Evolutionary conservation across 2,888 invertebrate species (phyloP), one percentile per base, ranked within the genome.

Genomic region (Busseola fusca): DNA sequence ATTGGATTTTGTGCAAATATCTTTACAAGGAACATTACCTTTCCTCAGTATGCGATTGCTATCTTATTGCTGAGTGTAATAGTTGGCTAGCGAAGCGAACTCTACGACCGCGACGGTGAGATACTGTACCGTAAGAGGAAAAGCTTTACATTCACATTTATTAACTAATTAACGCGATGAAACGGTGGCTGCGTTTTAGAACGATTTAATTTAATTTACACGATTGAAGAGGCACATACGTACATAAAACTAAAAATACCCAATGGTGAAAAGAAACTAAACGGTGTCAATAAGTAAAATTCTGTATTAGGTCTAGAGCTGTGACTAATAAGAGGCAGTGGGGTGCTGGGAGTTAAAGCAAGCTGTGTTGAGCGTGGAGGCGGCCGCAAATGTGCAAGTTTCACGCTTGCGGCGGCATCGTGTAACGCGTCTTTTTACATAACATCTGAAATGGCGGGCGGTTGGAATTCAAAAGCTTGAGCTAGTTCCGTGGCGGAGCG

Each of bases 381-480:
- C 81, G 71, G 82, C 82, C 83, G 86, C 85, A 87, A 88, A 85
- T 86, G 89, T 88, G 87, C 87, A 88, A 90, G 87, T 89, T 89
- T 87, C 80, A 85, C 86, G 86, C 85, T 84, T 68, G 82, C 84
- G 81, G 87, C 79, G 74, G 71, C 76, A 80, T 82, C 80, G 71
- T 78, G 80, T 81, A 79, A 80, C 86, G 84, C 84, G 90, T 87
- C 91, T 91, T 92, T 92, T 92, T 87, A 88, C 85, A 85, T 86
- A 85, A 83, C 82, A 85, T 80, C 87, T 88, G 82, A 89, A 89
- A 85, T 88, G 85, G 80, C 84, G 82, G 85, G 87, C 84, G 84
- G 84, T 84, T 81, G 82, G 85, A 86, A 89, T 90, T 91, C 87
- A 87, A 91, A 91, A 88, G 89, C 87, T 86, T 85, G 86, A 90